Conservation (phyloP, 2,888 invertebrate genomes). For the Coleophora deauratella region DNA sequence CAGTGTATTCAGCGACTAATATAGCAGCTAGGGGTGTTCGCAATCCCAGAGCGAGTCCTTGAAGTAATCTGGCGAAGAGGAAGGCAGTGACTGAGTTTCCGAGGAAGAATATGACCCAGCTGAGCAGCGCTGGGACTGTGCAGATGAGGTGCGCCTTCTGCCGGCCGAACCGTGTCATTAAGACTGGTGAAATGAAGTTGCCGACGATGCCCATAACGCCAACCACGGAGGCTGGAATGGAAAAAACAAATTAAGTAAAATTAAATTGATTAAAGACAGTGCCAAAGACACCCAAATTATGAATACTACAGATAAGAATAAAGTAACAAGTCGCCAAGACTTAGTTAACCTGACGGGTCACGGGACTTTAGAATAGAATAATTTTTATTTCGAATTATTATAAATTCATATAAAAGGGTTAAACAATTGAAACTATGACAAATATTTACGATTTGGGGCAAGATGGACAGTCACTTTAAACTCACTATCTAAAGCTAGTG, state of each 20-base stretch:
- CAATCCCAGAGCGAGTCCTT: constrained; percentile 70
- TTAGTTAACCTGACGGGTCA: no score
- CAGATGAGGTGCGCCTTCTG: constrained; percentile 69
- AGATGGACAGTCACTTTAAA: no score
- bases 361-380: no score
- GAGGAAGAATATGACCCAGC: constrained; percentile 58
- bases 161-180: constrained; percentile 75
- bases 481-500: no score
- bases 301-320: neutral
- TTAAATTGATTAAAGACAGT: neutral
- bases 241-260: no score
- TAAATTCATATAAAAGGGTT: no score
- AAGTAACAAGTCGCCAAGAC: neutral
- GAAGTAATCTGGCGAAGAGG: constrained; percentile 51
- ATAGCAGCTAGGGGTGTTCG: constrained; percentile 70
- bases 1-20: constrained; percentile 74
- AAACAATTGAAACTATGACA: no score
- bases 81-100: constrained; percentile 58
- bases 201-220: constrained; percentile 66
- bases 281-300: neutral
- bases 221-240: constrained; percentile 55
- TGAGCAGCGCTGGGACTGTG: constrained; percentile 64
- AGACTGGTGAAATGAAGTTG: constrained; percentile 60
- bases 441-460: no score
- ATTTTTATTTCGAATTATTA: no score